A percentile compares a stretch with the other conserved stretches of the same genome.
Evolutionary conservation across 2,113 vertebrate species (phyloP).

Genomic region (Athene cunicularia): DNA sequence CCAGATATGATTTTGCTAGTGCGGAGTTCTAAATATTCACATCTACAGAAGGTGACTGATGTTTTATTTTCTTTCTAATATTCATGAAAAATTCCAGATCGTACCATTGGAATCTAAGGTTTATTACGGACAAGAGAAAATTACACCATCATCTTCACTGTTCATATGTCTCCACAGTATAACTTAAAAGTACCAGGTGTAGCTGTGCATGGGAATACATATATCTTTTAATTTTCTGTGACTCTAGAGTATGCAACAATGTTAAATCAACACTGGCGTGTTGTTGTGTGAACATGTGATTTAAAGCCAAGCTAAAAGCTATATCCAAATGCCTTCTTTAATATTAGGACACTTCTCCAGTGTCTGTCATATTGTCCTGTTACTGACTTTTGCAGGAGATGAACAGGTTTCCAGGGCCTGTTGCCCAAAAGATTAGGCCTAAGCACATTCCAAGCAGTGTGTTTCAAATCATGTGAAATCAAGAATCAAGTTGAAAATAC

Average conservation of each 20-base stretch:
- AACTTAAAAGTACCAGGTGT: constrained; percentile 28
- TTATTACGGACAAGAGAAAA: constrained; percentile 24
- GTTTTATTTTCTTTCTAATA: constrained; percentile 15
- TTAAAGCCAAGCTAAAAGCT: not conserved
- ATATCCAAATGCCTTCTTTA: not conserved
- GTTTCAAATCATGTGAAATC: not conserved
- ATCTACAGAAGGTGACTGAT: not conserved
- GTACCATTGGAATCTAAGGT: not conserved
- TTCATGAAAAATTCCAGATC: not conserved
- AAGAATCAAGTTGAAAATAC: not conserved
- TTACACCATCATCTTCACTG: constrained; percentile 8
- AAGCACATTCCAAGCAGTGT: not conserved
- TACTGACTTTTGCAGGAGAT: not conserved
- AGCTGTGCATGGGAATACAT: not conserved
- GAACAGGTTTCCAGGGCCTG: not conserved
- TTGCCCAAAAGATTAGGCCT: not conserved
- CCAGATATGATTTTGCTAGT: not conserved
- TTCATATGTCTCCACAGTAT: not conserved
- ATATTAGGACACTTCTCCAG: not conserved
- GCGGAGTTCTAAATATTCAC: not conserved
- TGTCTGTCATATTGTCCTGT: not conserved
- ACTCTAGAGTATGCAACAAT: not conserved
- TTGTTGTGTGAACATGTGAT: not conserved
- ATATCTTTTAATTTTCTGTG: not conserved
- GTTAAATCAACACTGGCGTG: not conserved